Base-by-base conservation (phyloP, 2,113 vertebrate species). In the Myrmecophaga tridactyla region DNA sequence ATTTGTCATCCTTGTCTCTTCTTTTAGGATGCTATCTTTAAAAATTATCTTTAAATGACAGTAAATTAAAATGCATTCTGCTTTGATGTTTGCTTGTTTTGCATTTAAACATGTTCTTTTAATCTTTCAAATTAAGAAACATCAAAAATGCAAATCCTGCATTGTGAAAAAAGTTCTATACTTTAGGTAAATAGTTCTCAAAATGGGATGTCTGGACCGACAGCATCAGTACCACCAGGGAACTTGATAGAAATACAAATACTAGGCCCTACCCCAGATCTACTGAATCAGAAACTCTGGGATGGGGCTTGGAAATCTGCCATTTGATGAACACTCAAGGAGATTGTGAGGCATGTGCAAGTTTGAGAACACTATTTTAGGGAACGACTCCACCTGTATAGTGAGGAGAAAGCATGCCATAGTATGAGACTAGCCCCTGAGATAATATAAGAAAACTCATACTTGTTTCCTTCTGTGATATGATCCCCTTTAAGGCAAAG, bases 41-140 rank as follows among this genome's bases (percentile, higher is more conserved):
- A 85, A 84, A 56, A 73, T 86, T n/a, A 60, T 73, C 65, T 94
- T 46, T 23, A 69, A 90, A 34, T 67, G 11, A 82, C 60, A 48
- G 39, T 31, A 60, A 86, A 51, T 70, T 14, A 21, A 86, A 87
- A 81, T 63, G 58, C 39, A 80, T 46, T 69, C 36, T 72, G 69
- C 36, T 72, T 36, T 90, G 29, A 90, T 13, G 6, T 43, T 51
- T 17, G 8, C 60, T 27, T 82, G 34, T 69, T 53, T 92, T 67
- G 17, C 70, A n/a, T 48, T 65, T 81, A 56, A 72, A 3, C 67
- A 12, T 18, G 43, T 18, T 23, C 20, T 36, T 65, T 84, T 67
- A 72, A 53, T 46, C n/a, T 80, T 78, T 80, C 48, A 67, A n/a
- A 31, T 43, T 51, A 41, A 39, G 23, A 86, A 69, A 15, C 17